Base-by-base conservation (phyloP, 2,888 invertebrate species). In the Drymonia ruficornis region DNA sequence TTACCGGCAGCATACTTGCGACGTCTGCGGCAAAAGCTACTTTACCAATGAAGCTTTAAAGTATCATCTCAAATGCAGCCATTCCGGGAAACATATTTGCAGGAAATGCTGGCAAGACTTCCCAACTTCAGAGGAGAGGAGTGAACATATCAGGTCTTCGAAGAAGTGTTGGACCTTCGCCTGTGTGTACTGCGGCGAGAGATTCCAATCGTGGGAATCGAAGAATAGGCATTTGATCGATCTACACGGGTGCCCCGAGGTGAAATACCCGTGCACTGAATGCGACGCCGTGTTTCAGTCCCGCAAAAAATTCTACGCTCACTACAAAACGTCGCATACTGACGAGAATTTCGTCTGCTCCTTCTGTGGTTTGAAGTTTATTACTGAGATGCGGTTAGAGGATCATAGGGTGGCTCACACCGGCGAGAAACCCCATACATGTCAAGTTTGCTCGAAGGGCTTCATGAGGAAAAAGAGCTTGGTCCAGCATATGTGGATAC, bases 331-430 rank as follows among this genome's bases (percentile, higher is more conserved):
- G 12, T 60, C 60, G 0, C 91, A 91, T 53, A 85, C 88, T 0
- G 82, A 88, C 50, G 84, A 85, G 11, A 78, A 70, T 0, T 80
- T 75, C 13, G 56, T 77, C 0, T 91, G 91, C 58, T 69, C 83
- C 0, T 85, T 78, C 42, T 90, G 90, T 45, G 84, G 85, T 0
- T 63, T 82, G 4, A 86, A 83, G 48, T 89, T 88, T 63, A 69
- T 66, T 0, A 77, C 78, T 0, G 83, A 81, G 42, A 73, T 70
- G 12, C 61, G 70, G 9, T 63, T 89, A 40, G 83, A 88, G 3
- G 84, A 93, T 1, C 94, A 94, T 56, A 82, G 78, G 49, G 76
- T 89, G 0, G 86, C 85, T 0, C 94, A 94, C 65, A 91, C 93
- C 0, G 87, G 90, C 2, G 93, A 93, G 53, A 93, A 91, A 56